Conservation (phyloP, 2,888 invertebrate genomes). For the Antheraea assamensis region DNA sequence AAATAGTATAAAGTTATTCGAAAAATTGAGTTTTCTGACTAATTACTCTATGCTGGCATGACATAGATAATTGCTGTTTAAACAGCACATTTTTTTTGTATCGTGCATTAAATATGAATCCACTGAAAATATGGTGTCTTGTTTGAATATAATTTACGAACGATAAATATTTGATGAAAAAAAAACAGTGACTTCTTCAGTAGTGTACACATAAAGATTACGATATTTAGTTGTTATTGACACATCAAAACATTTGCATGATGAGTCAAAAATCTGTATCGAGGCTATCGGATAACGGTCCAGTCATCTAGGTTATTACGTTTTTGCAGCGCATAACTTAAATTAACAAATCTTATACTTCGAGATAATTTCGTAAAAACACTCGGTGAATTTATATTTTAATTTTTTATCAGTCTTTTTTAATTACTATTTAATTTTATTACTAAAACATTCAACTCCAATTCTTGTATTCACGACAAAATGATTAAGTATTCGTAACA, state of each 20-base stretch:
- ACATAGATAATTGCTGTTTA: background rate
- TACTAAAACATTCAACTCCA: background rate
- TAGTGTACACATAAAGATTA: background rate
- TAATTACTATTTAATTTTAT: background rate
- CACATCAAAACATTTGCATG: background rate
- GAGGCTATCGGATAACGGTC: background rate
- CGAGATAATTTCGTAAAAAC: background rate
- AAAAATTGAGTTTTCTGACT: background rate
- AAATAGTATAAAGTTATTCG: background rate
- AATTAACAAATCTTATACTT: background rate
- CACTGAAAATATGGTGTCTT: background rate
- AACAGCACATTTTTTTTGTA: background rate
- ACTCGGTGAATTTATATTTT: background rate
- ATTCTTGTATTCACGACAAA: background rate
- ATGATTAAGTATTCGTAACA: background rate
- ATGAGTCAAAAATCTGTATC: background rate
- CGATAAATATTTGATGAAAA: background rate
- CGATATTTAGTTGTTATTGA: background rate
- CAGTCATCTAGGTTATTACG: slow-evolving; percentile 3
- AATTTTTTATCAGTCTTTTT: no score
- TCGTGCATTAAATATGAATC: no score
- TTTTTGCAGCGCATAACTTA: background rate
- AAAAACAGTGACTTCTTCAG: background rate
- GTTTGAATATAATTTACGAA: background rate
- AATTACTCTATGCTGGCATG: background rate